Evolutionary conservation across 2,888 invertebrate species (phyloP), one percentile per base, ranked within the genome.

Genomic region (Drosophila anceps): DNA sequence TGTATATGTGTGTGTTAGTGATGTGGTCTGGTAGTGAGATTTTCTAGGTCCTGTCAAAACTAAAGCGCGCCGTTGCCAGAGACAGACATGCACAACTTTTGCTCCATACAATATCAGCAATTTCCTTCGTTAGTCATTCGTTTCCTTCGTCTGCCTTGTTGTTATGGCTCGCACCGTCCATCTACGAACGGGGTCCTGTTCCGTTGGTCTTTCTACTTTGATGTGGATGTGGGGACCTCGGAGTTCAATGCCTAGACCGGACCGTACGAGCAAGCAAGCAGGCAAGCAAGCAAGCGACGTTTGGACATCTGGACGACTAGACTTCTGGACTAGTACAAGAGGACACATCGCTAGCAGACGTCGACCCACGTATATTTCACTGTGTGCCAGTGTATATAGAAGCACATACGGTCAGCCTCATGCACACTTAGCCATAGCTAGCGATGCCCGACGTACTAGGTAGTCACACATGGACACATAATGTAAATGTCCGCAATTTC

Each of bases 401-500:
- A 51, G 72, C 80, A 88, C 76, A 85, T 74, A 74, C 75, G 72
- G 66, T 67, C 65, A 71, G 61, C 66, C 73, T 67, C 68, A 74
- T 74, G 70, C 70, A 70, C 79, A 69, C 73, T 73, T 79, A 65
- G 73, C 73, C 64, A 63, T 51, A 59, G 66, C 75, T 64, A 59
- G 74, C 62, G 64, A 44, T 60, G 59, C 63, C 74, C 63, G 51
- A 62, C 69, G 60, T 66, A 57, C 65, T 73, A 76, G 78, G 79
- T 79, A 83, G 84, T 70, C 84, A 83, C 76, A 84, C 87, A 87
- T 73, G 82, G 79, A 89, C 89, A 89, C 86, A 86, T 86, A 87
- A 86, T 86, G 89, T 86, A 91, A 91, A 91, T 90, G 90, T 88
- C 86, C 88, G 81, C 90, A 90, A 90, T 90, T 91, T 89, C 91